Base-by-base conservation (phyloP, 2,113 vertebrate species). In the Syngnathus typhle region DNA sequence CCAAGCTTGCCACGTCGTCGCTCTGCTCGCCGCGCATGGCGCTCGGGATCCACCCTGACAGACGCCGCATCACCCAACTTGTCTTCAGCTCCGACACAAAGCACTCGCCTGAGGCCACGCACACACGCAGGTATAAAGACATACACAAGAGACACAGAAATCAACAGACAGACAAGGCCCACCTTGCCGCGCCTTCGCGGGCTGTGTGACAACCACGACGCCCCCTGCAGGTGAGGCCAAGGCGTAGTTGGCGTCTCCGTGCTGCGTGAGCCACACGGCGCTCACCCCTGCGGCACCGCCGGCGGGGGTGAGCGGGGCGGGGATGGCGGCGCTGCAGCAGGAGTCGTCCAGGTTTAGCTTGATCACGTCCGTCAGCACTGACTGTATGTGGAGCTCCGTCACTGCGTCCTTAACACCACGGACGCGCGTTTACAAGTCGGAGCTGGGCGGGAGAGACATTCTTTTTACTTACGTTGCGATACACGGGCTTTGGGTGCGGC, bases 21-120 rank as follows among this genome's bases (percentile, higher is more conserved):
- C 88, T 88, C 0, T 94, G 92, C 0, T 97, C 96, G 0, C 96
- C 96, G 27, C 94, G 93, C 83, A 98, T 96, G 8, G 93, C 94
- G 0, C 93, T 92, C 0, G 96, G 94, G 93, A 99, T 95, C 95
- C 95, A 98, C 15, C 94, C 96, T 0, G 90, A 93, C 21, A 98
- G 81, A 21, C 94, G 88, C 68, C 93, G 93, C 92, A 98, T 92
- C 73, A 98, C 92, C 0, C 95, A 96, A 82, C 91, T 97, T 82
- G 95, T 93, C 59, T 94, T 96, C 84, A 99, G 80, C 65, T 99
- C 96, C 89, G 96, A 75, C 0, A 93, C 18, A 0, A 92, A 90
- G 65, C 91, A 69, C 0, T 43, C 18, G 0, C 93, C 96, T 98
- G 75, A 7, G 10, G 13, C 1, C 21, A 5, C 21, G 8, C 10